Percentiles rank a stretch among this genome's conserved stretches.
phyloP scores from a whole-genome alignment of 2,797 vertebrate species.

The Darevskia nairensis region DNA sequence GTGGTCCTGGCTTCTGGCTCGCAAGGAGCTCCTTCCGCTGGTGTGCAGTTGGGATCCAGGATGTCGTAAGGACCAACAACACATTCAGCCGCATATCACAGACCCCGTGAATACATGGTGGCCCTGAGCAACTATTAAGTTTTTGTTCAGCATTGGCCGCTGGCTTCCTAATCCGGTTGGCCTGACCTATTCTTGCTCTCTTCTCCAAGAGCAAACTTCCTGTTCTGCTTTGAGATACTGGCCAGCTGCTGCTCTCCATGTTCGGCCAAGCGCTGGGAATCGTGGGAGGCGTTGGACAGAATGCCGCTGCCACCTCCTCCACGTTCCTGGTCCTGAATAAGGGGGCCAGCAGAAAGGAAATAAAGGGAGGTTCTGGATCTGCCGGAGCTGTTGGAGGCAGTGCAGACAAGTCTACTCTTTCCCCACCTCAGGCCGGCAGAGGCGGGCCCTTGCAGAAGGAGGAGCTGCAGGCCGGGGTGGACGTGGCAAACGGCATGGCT shows the following conservation, averaged over 20 bases:
- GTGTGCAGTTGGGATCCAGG: neutral
- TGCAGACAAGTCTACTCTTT: neutral
- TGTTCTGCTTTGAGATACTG: neutral
- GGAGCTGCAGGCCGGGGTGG: slow-evolving; percentile 91
- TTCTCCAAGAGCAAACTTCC: too few relatives aligned
- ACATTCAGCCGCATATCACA: too few relatives aligned
- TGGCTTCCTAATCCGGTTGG: neutral
- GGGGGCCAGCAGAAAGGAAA: neutral
- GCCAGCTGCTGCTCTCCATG: neutral
- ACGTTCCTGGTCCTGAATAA: neutral
- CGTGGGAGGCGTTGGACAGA: neutral
- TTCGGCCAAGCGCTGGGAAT: too few relatives aligned
- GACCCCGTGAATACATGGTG: too few relatives aligned
- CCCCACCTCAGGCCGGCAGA: slow-evolving; percentile 76
- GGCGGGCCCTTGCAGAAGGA: slow-evolving; percentile 88
- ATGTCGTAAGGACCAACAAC: too few relatives aligned
- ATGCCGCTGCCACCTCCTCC: neutral
- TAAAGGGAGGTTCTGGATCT: neutral
- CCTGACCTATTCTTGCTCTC: too few relatives aligned
- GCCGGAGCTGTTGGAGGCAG: too few relatives aligned
- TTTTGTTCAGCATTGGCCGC: too few relatives aligned
- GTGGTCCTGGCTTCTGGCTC: neutral
- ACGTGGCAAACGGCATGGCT: slow-evolving; percentile 85
- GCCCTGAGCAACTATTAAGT: too few relatives aligned
- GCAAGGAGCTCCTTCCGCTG: neutral